Percentiles rank a stretch among this genome's conserved stretches.
phyloP scores from a whole-genome alignment of 2,888 invertebrate genomes.

The Caenorhabditis angaria region DNA sequence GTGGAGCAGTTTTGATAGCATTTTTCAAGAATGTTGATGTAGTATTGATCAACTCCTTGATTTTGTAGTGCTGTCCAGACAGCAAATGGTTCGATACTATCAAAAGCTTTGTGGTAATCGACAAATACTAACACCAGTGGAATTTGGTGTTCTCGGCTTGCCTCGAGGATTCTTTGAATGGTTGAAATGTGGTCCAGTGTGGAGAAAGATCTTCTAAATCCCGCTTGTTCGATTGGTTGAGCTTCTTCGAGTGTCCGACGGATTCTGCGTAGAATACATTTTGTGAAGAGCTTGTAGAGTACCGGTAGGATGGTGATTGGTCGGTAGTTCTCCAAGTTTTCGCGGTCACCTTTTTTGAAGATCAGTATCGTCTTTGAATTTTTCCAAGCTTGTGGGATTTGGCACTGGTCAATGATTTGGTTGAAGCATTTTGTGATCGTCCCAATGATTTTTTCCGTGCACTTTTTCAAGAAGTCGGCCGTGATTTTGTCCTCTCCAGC shows the following conservation, averaged over 20 bases:
- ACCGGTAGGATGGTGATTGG: constrained; percentile 20
- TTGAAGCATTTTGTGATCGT: background rate
- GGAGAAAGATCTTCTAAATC: constrained; percentile 5
- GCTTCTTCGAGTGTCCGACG: background rate
- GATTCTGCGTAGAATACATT: constrained; percentile 3
- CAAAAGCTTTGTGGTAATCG: too few species aligned
- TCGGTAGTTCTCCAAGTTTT: constrained; percentile 4
- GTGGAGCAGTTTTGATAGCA: too few species aligned
- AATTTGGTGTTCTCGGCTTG: constrained; percentile 3
- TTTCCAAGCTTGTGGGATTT: constrained; percentile 8
- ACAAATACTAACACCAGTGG: too few species aligned
- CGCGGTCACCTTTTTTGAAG: constrained; percentile 3
- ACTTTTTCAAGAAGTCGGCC: constrained; percentile 8
- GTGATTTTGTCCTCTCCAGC: constrained; percentile 10
- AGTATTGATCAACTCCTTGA: too few species aligned
- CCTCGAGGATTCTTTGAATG: background rate
- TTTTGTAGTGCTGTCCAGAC: too few species aligned
- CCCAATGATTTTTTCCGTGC: too few species aligned
- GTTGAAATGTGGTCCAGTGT: constrained; percentile 1
- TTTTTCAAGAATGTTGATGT: too few species aligned
- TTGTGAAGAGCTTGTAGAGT: constrained; percentile 13
- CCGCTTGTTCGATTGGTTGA: constrained; percentile 10
- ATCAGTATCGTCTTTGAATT: constrained; percentile 1
- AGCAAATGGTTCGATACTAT: too few species aligned
- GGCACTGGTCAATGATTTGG: too few species aligned